phyloP scores from a whole-genome alignment of 2,797 vertebrate genomes.

The Falco novaeseelandiae region DNA sequence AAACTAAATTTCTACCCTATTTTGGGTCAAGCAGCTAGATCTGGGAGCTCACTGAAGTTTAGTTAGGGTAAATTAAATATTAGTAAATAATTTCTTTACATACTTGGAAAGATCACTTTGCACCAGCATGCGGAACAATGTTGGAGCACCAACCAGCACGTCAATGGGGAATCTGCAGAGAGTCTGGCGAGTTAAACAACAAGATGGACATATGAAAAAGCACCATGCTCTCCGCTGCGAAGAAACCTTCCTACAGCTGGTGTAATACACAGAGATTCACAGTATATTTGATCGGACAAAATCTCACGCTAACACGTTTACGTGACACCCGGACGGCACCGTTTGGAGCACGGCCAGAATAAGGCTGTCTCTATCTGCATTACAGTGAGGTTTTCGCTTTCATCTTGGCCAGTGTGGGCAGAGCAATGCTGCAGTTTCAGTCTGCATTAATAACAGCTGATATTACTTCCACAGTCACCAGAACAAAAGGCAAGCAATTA shows the following conservation, averaged over 20 bases:
- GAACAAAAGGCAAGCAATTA: neutral
- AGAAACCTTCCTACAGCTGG: neutral
- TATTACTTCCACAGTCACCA: neutral
- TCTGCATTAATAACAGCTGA: neutral
- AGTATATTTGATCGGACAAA: neutral
- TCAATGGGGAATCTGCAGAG: slow-evolving; percentile 80
- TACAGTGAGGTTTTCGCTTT: neutral
- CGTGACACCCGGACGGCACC: neutral
- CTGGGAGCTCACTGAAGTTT: neutral
- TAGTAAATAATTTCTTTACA: neutral
- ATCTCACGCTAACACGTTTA: neutral
- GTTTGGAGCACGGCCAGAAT: neutral
- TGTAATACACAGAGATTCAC: neutral
- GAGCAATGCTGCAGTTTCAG: neutral
- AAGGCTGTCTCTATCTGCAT: neutral
- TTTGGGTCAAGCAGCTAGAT: neutral
- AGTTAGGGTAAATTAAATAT: neutral
- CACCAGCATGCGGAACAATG: slow-evolving; percentile 81
- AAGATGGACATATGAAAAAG: neutral
- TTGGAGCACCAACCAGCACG: slow-evolving; percentile 71
- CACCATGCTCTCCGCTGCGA: neutral
- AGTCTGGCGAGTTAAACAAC: slow-evolving; percentile 70
- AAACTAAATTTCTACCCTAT: neutral
- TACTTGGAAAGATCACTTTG: slow-evolving; percentile 81
- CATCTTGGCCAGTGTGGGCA: neutral